Conservation (phyloP, 2,797 vertebrate genomes). For the Lophotriccus pileatus region DNA sequence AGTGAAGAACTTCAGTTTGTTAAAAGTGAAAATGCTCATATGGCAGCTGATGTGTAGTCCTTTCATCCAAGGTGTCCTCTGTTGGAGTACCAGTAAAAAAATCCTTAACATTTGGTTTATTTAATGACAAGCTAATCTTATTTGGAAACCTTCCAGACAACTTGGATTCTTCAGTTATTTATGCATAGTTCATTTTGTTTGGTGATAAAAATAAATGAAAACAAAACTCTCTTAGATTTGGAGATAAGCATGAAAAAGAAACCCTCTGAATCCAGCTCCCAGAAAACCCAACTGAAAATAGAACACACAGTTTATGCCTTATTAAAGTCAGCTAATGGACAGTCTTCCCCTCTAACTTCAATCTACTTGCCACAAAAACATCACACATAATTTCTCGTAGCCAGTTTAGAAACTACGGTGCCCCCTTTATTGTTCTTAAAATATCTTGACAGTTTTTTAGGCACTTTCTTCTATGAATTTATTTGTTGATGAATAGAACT, state of each 20-base stretch:
- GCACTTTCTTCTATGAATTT: background rate
- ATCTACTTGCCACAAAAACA: background rate
- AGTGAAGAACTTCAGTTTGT: background rate
- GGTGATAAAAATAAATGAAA: constrained; percentile 16
- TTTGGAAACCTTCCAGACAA: background rate
- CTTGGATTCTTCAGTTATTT: background rate
- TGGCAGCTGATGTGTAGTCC: background rate
- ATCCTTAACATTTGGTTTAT: background rate
- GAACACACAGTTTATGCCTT: background rate
- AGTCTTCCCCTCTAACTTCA: background rate
- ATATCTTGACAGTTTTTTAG: background rate
- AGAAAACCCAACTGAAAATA: background rate
- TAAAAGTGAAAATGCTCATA: background rate
- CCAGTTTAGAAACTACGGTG: background rate
- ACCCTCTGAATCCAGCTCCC: background rate
- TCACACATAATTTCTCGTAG: background rate
- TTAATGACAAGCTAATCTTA: background rate
- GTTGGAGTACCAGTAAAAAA: background rate
- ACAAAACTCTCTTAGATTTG: background rate
- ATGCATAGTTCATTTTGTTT: background rate
- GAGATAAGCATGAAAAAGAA: background rate
- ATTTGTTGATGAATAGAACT: background rate
- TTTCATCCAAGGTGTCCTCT: background rate
- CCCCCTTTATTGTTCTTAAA: background rate
- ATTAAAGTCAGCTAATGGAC: constrained; percentile 19